Base-by-base conservation (phyloP, 2,888 invertebrate genomes). In the Metellina segmentata region DNA sequence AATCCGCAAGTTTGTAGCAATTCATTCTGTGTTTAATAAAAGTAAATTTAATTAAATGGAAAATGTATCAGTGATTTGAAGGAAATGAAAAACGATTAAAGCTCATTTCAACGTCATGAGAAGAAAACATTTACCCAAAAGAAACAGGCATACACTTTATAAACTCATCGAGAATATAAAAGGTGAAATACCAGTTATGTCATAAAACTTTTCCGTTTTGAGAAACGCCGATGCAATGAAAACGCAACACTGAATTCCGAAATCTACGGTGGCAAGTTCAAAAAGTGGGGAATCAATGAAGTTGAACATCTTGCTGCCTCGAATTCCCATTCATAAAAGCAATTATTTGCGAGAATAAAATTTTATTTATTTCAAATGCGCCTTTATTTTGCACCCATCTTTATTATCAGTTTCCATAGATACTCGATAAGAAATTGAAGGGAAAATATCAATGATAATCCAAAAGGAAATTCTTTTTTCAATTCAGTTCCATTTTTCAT, bases 181-280 rank as follows among this genome's bases (percentile, higher is more conserved):
- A 20, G 11, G 9, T 61, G 9, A 20, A 0, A 77, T 93, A 95
- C 95, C 95, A 93, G 95, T 94, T 48, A 95, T 89, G 93, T 95
- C 95, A 93, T 95, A 95, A 93, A 95, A 95, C 93, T 95, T 95
- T 93, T 95, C 95, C 6, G 95, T 95, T 92, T 94, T 94, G 6
- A 95, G 91, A 8, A 93, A 90, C 0, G 94, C 93, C n/a, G 95
- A 94, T 1, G 95, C 93, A 0, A 94, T 93, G 94, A 94, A 95
- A 8, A 94, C 94, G 5, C 93, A 93, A 94, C 94, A 95, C 93
- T 95, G 95, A n/a, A 95, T 94, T 2, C 94, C 94, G 91, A 95
- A 94, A 92, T 95, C 95, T 11, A 95, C 74, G 9, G 75, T 86
- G 5, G 92, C 78, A 19, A 91, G 72, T 91, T 91, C 87, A 53